phyloP scores from a whole-genome alignment of 2,797 vertebrate genomes.

The Xenops minutus region DNA sequence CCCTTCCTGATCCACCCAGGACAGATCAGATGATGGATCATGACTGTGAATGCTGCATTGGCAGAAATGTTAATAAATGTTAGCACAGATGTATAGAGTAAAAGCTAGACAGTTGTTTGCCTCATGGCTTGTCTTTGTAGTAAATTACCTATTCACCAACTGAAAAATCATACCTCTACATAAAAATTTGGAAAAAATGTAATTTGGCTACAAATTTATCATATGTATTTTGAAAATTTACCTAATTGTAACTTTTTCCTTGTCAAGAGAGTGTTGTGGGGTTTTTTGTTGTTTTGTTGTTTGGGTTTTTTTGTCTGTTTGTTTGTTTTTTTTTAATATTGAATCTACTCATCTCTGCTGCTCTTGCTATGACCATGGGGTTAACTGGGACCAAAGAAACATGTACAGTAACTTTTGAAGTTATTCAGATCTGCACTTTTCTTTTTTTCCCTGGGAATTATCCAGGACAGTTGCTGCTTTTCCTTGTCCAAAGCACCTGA shows the following conservation, averaged over 20 bases:
- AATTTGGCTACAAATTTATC: background rate
- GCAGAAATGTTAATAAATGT: background rate
- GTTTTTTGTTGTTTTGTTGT: too few species aligned
- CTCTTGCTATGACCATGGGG: background rate
- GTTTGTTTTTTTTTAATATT: background rate
- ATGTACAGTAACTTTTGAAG: background rate
- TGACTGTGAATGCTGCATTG: background rate
- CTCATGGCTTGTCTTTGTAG: background rate
- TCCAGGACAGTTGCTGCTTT: background rate
- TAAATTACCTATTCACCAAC: background rate
- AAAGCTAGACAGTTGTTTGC: background rate
- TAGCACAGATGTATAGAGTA: background rate
- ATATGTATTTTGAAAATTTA: background rate
- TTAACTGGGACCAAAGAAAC: background rate
- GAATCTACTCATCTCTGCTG: background rate
- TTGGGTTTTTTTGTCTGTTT: background rate
- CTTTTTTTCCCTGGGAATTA: background rate
- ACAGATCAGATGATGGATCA: background rate
- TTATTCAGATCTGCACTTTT: background rate
- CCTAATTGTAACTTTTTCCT: background rate
- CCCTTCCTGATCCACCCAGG: background rate
- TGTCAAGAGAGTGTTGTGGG: background rate
- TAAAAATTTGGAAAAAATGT: background rate
- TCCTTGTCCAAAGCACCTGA: background rate
- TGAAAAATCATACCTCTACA: background rate